A percentile compares a stretch with the other conserved stretches of the same genome.
These are phyloP conservation scores for Lophura nycthemera DNA, from an alignment of 2,113 vertebrate species.

Conservation along the genomic window DNA sequence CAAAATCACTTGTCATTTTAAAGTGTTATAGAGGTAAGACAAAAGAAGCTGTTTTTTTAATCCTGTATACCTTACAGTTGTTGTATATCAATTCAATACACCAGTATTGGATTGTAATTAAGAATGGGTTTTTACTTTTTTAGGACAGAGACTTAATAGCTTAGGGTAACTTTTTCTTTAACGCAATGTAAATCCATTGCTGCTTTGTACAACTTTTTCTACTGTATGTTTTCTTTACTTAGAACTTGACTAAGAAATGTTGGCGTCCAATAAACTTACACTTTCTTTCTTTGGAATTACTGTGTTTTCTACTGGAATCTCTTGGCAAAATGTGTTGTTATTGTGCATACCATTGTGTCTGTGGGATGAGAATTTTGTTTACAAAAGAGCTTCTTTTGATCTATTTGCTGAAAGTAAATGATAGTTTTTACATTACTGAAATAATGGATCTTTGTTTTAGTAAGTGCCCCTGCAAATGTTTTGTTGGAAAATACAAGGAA, in stretches of 20 bases:
- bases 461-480: not conserved
- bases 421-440: not conserved
- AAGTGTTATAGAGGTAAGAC: slow-evolving; percentile 42
- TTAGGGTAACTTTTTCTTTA: slow-evolving; percentile 67
- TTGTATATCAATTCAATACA: slow-evolving; percentile 62
- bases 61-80: slow-evolving; percentile 59
- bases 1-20: slow-evolving; percentile 58
- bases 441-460: not conserved
- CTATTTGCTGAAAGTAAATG: not conserved
- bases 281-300: slow-evolving; percentile 76
- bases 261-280: slow-evolving; percentile 81
- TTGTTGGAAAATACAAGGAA: not conserved
- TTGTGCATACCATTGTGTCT: not conserved
- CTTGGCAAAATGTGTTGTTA: slow-evolving; percentile 43
- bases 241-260: slow-evolving; percentile 77
- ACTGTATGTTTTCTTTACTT: slow-evolving; percentile 79
- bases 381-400: slow-evolving; percentile 23
- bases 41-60: slow-evolving; percentile 60
- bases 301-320: slow-evolving; percentile 47
- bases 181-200: slow-evolving; percentile 75
- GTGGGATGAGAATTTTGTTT: slow-evolving; percentile 5
- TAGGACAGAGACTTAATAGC: slow-evolving; percentile 65
- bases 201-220: slow-evolving; percentile 79
- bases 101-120: slow-evolving; percentile 54
- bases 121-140: slow-evolving; percentile 73